These are phyloP conservation scores for Eristalis arbustorum DNA, from an alignment of 2,888 invertebrate genomes.

Conservation along the genomic window DNA sequence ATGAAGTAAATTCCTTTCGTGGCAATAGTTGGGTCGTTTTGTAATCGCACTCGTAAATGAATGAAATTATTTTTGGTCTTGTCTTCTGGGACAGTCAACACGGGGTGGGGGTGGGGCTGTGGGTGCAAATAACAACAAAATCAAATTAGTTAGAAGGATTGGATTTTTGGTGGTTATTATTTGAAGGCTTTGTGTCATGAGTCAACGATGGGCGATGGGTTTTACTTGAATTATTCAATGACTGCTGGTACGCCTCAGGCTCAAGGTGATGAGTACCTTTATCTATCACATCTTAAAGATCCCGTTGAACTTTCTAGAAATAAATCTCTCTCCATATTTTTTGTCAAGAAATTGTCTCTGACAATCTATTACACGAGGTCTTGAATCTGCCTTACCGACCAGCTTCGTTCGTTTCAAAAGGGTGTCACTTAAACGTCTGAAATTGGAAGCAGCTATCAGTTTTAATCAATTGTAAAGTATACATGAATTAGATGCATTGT, in stretches of 20 bases:
- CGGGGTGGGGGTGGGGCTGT: neutral
- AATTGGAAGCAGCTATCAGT: neutral
- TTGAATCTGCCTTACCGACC: neutral
- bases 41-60: conserved; percentile 24
- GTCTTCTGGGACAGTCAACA: neutral
- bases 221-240: too few relatives aligned
- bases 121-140: neutral
- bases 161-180: neutral
- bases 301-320: too few relatives aligned
- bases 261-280: too few relatives aligned
- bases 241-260: too few relatives aligned
- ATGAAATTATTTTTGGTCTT: conserved; percentile 11
- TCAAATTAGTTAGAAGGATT: neutral
- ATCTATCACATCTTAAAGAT: too few relatives aligned
- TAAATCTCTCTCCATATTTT: too few relatives aligned
- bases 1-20: conserved; percentile 40
- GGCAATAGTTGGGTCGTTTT: conserved; percentile 17
- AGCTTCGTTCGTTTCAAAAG: neutral
- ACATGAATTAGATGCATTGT: conserved; percentile 20
- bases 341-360: too few relatives aligned
- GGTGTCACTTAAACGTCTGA: neutral
- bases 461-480: conserved; percentile 17
- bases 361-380: too few relatives aligned
- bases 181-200: too few relatives aligned
- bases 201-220: too few relatives aligned